Evolutionary conservation across 2,888 invertebrate species (phyloP).

Genomic region (Hypomecis punctinalis): DNA sequence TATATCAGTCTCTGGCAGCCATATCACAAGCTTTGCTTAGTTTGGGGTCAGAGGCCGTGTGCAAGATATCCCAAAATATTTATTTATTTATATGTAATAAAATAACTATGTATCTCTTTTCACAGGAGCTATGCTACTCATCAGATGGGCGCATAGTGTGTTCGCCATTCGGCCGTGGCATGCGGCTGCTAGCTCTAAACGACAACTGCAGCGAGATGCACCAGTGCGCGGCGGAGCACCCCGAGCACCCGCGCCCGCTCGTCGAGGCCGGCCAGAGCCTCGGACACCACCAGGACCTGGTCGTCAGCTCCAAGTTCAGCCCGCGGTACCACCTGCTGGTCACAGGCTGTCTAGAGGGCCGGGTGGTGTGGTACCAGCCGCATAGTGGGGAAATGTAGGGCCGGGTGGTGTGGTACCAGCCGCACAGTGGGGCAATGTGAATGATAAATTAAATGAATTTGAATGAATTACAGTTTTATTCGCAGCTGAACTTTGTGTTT

Average conservation of each 20-base stretch:
- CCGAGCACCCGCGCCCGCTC: constrained; percentile 49
- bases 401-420: too few species aligned
- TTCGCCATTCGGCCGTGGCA: constrained; percentile 94
- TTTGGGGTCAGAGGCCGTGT: too few species aligned
- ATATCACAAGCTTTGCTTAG: too few species aligned
- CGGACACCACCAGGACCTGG: constrained; percentile 91
- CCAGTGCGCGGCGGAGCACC: constrained; percentile 75
- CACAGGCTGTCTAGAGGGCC: constrained; percentile 95
- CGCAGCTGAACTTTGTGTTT: too few species aligned
- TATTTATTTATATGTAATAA: too few species aligned
- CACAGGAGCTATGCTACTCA: constrained; percentile 93
- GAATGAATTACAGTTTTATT: too few species aligned
- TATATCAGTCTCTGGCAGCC: too few species aligned
- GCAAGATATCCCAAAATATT: too few species aligned
- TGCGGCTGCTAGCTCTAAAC: constrained; percentile 93
- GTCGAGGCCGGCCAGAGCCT: constrained; percentile 87
- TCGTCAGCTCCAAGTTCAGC: constrained; percentile 95
- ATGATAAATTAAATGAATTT: too few species aligned
- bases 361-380: constrained; percentile 96
- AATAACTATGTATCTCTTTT: not conserved
- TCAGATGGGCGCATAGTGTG: constrained; percentile 95
- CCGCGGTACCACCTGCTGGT: constrained; percentile 94
- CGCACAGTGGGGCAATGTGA: too few species aligned
- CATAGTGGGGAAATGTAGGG: constrained; percentile 65
- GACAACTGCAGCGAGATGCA: constrained; percentile 91